Base-by-base conservation (phyloP, 1,140 invertebrate genomes). In the Latrodectus geometricus region DNA sequence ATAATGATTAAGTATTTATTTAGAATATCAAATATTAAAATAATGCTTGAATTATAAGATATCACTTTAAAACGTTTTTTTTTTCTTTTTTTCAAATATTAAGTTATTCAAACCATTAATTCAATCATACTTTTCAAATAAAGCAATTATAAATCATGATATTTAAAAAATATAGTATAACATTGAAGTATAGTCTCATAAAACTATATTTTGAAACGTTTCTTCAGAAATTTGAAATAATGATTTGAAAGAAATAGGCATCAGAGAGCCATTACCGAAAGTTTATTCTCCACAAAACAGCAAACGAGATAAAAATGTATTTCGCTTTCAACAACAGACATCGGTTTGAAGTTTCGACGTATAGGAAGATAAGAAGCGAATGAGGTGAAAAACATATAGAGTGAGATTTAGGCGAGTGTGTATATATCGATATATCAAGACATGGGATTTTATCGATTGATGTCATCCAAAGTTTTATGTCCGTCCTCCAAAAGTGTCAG, bases 391-490 rank as follows among this genome's bases (percentile, higher is more conserved):
- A 61, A 61, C 17, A 61, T 61, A 61, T 11, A 61, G 54, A 61
- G 54, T 14, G 11, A 61, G 54, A 61, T 61, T 61, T 61, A 61
- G 17, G 54, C 54, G 54, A 61, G 17, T 61, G 54, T 61, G 54
- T 61, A 61, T 35, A 35, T 61, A 61, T 61, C 54, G 54, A 61
- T 61, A 61, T 61, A 61, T 61, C 54, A 61, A 61, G 14, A 73
- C n/a, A 82, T 66, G 20, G 21, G 79, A 72, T 82, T 82, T 82
- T 68, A 82, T 82, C 79, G 52, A 82, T 73, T 68, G 79, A 82
- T 82, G 79, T 82, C 79, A 72, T 49, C 69, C 48, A 82, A 82
- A 82, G 79, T 82, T 82, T 82, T 82, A 82, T 82, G 79, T 49
- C 8, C 69, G 79, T 35, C 79, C 69, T 82, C 69, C 48, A 61